phyloP scores from a whole-genome alignment of 1,140 invertebrate genomes.

The Nymphalis io region DNA sequence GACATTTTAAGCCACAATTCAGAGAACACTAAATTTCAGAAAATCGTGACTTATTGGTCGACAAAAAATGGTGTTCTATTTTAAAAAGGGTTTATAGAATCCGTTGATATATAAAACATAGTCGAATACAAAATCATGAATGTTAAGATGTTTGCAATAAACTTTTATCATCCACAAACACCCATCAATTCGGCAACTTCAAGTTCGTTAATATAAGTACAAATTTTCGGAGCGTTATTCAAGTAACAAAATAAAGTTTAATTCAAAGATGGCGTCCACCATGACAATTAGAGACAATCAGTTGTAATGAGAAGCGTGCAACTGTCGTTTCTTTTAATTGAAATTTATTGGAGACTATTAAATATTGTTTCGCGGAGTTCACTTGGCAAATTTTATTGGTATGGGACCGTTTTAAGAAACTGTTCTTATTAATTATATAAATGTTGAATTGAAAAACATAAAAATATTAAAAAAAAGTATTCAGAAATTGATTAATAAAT shows the following conservation, averaged over 20 bases:
- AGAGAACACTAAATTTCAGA: too few species aligned
- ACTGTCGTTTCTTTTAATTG: slow-evolving; percentile 53
- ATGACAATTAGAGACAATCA: slow-evolving; percentile 53
- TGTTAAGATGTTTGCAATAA: neutral
- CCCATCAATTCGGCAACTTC: neutral
- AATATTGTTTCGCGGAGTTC: slow-evolving; percentile 39
- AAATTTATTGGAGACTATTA: slow-evolving; percentile 63
- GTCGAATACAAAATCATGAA: too few species aligned
- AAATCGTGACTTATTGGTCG: too few species aligned
- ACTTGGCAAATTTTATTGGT: slow-evolving; percentile 36
- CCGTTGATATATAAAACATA: too few species aligned
- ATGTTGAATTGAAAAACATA: too few species aligned
- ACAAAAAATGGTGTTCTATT: too few species aligned
- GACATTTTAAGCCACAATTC: too few species aligned
- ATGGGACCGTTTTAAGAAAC: neutral
- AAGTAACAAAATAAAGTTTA: neutral
- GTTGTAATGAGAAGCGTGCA: slow-evolving; percentile 45
- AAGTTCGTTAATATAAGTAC: neutral
- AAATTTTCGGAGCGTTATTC: neutral
- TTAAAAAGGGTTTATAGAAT: too few species aligned
- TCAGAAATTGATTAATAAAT: too few species aligned
- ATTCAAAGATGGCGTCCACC: slow-evolving; percentile 23
- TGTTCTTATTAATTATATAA: too few species aligned
- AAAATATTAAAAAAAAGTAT: too few species aligned
- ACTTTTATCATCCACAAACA: neutral